phyloP scores from a whole-genome alignment of 2,888 invertebrate species.

The Scaptomyza reducta region DNA sequence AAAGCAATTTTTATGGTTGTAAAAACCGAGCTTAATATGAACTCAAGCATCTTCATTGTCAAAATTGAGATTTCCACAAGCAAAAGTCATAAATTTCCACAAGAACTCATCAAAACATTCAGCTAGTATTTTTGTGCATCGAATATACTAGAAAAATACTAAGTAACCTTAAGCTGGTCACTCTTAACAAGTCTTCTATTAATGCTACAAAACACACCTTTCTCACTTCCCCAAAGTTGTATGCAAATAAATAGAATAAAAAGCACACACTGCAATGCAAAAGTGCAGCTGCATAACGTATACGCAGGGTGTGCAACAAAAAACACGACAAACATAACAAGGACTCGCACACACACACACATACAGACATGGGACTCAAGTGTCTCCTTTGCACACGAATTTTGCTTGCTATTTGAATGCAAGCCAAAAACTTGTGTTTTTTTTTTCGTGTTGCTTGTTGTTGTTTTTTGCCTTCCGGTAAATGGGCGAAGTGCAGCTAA shows the following conservation, averaged over 20 bases:
- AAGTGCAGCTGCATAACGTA: slow-evolving; percentile 68
- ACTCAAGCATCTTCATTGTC: not conserved
- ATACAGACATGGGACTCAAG: slow-evolving; percentile 28
- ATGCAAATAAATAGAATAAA: slow-evolving; percentile 21
- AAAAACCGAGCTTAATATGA: too few species aligned
- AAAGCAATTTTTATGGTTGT: too few species aligned
- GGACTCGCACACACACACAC: slow-evolving; percentile 20
- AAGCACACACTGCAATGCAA: slow-evolving; percentile 23
- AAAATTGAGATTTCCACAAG: not conserved
- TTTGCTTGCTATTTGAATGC: slow-evolving; percentile 65
- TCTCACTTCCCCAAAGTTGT: not conserved
- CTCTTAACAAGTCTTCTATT: not conserved
- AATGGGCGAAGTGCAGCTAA: slow-evolving; percentile 73
- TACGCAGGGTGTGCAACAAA: slow-evolving; percentile 62
- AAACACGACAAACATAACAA: slow-evolving; percentile 20
- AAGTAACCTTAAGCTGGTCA: not conserved
- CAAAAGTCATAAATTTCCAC: not conserved
- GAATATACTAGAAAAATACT: not conserved
- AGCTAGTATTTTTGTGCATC: not conserved
- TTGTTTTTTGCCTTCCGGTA: slow-evolving; percentile 56
- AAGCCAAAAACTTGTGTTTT: slow-evolving; percentile 70
- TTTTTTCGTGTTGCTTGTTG: slow-evolving; percentile 19
- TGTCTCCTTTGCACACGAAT: slow-evolving; percentile 42
- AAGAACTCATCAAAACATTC: not conserved
- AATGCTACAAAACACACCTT: slow-evolving; percentile 5